Base-by-base conservation (phyloP, 2,888 invertebrate species). In the Coleophora flavipennella region DNA sequence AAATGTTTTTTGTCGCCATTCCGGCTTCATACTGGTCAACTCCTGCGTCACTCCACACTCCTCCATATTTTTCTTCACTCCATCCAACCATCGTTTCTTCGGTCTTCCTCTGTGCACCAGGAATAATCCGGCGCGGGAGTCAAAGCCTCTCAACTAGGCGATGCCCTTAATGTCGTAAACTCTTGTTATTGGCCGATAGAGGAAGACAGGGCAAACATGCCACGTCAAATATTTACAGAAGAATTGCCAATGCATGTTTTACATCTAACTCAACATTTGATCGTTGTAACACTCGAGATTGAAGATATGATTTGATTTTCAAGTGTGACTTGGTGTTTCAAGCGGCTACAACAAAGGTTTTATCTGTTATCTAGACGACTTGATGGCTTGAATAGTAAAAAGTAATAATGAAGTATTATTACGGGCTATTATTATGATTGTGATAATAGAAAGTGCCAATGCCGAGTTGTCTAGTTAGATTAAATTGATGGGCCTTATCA, bases 221-320 rank as follows among this genome's bases (percentile, higher is more conserved):
- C 54, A 51, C 55, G 46, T 48, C 66, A 69, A 67, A 76, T 77
- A 73, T 77, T 77, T 69, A 62, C 62, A 51, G 50, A 55, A 47
- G 55, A 6, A 59, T 60, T 57, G 58, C 47, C n/a, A n/a, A 71
- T 67, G 67, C 67, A 65, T 73, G 75, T 74, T 69, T 62, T 62
- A 74, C 74, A 69, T 54, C 63, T 51, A 59, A 62, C 54, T 46
- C 50, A 45, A 40, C 50, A 50, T 49, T 46, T 48, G 49, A 48
- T 51, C 46, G 45, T 35, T 49, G 51, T 50, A 48, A 38, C 51
- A 44, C 40, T 43, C 13, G 6, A 48, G 50, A 50, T 53, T 56
- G 49, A 48, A 55, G 50, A 50, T 53, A 57, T 50, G 49, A 55
- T 62, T 50, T 50, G 45, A 46, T 55, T 60, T 48, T 46, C 44